Conservation (phyloP, 1,140 invertebrate genomes). For the Pissodes strobi region DNA sequence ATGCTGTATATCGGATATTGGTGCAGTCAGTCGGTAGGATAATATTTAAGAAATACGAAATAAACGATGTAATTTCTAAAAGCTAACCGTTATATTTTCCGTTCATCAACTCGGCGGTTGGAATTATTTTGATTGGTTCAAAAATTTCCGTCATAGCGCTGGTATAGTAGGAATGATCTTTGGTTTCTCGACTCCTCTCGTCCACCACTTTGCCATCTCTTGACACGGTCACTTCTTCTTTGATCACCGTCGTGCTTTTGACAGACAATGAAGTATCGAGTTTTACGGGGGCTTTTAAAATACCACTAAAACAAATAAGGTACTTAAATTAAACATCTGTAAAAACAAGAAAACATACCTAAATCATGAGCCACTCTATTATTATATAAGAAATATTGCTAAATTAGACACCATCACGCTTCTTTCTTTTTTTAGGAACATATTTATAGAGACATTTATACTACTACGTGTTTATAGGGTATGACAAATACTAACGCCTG, state of each 20-base stretch:
- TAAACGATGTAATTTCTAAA: slow-evolving; percentile 32
- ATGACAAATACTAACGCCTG: too few relatives aligned
- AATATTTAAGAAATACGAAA: not conserved
- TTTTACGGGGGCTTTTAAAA: slow-evolving; percentile 70
- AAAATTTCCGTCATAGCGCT: slow-evolving; percentile 71
- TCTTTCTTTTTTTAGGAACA: too few relatives aligned
- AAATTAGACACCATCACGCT: too few relatives aligned
- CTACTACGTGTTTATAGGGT: too few relatives aligned
- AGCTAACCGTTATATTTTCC: slow-evolving; percentile 42
- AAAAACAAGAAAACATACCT: too few relatives aligned
- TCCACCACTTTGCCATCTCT: slow-evolving; percentile 71
- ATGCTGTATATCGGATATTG: too few relatives aligned
- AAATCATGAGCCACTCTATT: too few relatives aligned
- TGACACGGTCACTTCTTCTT: slow-evolving; percentile 73
- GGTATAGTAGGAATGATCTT: slow-evolving; percentile 73
- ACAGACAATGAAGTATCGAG: slow-evolving; percentile 75
- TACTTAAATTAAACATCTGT: too few relatives aligned
- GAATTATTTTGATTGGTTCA: slow-evolving; percentile 65
- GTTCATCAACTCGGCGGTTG: slow-evolving; percentile 51
- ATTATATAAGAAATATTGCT: too few relatives aligned
- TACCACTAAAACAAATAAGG: slow-evolving; percentile 52
- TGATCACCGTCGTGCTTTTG: slow-evolving; percentile 73
- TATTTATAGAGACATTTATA: too few relatives aligned
- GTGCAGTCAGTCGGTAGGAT: not conserved
- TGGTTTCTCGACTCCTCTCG: slow-evolving; percentile 72